Base-by-base conservation (phyloP, 2,797 vertebrate species). In the Tokudaia tokunoshimensis region DNA sequence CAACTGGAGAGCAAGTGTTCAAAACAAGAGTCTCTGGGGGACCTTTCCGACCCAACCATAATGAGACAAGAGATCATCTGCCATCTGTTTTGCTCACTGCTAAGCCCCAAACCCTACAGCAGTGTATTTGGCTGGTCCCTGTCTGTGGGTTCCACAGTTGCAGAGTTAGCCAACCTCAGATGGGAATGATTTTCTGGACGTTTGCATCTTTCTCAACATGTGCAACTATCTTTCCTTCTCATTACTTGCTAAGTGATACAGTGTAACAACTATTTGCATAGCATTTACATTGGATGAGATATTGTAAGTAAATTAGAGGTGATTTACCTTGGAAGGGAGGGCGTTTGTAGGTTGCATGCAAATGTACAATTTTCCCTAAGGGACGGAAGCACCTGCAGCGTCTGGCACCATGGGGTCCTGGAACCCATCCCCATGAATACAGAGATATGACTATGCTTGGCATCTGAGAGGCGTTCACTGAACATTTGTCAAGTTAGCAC, bases 401-500 rank as follows among this genome's bases (percentile, higher is more conserved):
- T 26, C 50, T 52, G 82, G 63, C 41, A 63, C 47, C 11, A 47
- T 1, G 1, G n/a, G 52, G 44, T 55, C 26, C 55, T 57, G 20
- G 15, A 44, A 34, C 34, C 61, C 55, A 22, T 22, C 67, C 22
- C 41, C 6, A 13, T 5, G 29, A 44, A 47, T 20, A 72, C 24
- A 44, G 37, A 47, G 44, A 47, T 14, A 29, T 6, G 75, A 26
- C 75, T 76, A 2, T 47, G 24, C 0, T 52, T 17, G 26, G n/a
- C 29, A 61, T 41, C 67, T 50, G 55, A 93, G 9, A 70, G 31
- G 14, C 67, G 41, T 61, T 55, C 50, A 83, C 47, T 63, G 17
- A 91, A 55, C 20, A 57, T 70, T 89, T 80, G 44, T 67, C 59
- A 94, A 95, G 89, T 74, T 81, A 95, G n/a, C 26, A 20, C 15